Conservation (phyloP, 2,113 vertebrate genomes). For the Tetrao urogallus region DNA sequence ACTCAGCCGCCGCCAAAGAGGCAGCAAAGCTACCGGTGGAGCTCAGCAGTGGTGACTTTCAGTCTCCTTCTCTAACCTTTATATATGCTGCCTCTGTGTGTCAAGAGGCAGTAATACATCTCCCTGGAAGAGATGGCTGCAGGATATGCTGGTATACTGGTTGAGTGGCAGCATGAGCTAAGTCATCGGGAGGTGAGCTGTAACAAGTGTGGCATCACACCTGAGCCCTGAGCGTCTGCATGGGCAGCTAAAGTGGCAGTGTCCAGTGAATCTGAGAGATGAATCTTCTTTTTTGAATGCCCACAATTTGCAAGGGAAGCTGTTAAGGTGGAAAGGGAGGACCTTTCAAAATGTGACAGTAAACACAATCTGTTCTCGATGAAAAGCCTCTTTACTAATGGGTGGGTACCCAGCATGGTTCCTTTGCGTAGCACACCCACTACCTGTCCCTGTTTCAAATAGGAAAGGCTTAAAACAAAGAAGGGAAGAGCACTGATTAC, state of each 20-base stretch:
- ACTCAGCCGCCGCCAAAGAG: background rate
- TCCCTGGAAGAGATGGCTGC: conserved; percentile 27
- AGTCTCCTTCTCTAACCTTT: conserved; percentile 45
- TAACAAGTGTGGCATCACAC: background rate
- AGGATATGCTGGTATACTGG: background rate
- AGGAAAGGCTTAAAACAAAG: conserved; percentile 67
- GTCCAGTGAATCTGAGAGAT: background rate
- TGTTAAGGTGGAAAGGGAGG: conserved; percentile 16
- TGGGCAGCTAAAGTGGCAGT: background rate
- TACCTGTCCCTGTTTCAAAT: conserved; percentile 9
- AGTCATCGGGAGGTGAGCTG: background rate
- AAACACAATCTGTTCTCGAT: conserved; percentile 15
- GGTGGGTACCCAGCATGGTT: conserved; percentile 22
- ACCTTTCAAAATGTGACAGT: conserved; percentile 34
- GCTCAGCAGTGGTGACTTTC: conserved; percentile 16
- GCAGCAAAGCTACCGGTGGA: background rate
- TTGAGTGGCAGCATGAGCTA: background rate
- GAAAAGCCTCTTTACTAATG: conserved; percentile 14
- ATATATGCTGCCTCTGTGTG: conserved; percentile 61
- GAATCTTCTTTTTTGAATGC: background rate
- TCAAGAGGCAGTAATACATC: conserved; percentile 56
- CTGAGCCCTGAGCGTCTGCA: background rate
- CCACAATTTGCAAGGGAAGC: conserved; percentile 23
- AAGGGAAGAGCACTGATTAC: conserved; percentile 53
- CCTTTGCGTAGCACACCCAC: conserved; percentile 23